Evolutionary conservation across 2,113 vertebrate species (phyloP).

Genomic region (Dicentrarchus labrax): DNA sequence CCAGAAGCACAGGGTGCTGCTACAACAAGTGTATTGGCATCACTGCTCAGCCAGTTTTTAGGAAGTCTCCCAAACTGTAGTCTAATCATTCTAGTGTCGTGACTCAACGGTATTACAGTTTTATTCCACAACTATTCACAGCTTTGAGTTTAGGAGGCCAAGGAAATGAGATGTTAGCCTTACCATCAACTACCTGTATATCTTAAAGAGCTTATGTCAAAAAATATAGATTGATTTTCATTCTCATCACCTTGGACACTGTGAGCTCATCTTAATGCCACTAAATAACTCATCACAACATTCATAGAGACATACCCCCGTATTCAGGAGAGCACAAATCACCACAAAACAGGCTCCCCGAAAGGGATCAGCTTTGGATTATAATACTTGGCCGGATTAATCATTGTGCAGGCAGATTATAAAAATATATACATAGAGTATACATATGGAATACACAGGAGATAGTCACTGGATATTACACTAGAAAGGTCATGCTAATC

Average conservation of each 20-base stretch:
- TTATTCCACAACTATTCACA: conserved; percentile 72
- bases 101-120: conserved; percentile 12
- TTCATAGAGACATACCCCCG: conserved; percentile 51
- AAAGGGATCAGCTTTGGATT: conserved; percentile 69
- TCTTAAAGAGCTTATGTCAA: conserved; percentile 31
- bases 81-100: conserved; percentile 3
- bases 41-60: not conserved
- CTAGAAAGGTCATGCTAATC: conserved; percentile 73
- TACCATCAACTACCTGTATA: not conserved
- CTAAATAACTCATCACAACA: conserved; percentile 50
- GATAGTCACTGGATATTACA: conserved; percentile 47
- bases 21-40: not conserved
- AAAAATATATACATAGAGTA: conserved; percentile 75
- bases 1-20: conserved; percentile 3
- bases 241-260: conserved; percentile 17
- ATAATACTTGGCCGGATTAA: conserved; percentile 80
- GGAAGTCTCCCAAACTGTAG: conserved; percentile 7
- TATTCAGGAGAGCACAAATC: conserved; percentile 15
- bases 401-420: conserved; percentile 78
- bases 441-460: conserved; percentile 58
- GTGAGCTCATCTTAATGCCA: conserved; percentile 59
- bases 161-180: conserved; percentile 43
- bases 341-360: conserved; percentile 48
- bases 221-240: conserved; percentile 39
- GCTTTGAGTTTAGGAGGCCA: conserved; percentile 67